Evolutionary conservation across 2,888 invertebrate genomes (phyloP).

Genomic region (Molanna angustata): DNA sequence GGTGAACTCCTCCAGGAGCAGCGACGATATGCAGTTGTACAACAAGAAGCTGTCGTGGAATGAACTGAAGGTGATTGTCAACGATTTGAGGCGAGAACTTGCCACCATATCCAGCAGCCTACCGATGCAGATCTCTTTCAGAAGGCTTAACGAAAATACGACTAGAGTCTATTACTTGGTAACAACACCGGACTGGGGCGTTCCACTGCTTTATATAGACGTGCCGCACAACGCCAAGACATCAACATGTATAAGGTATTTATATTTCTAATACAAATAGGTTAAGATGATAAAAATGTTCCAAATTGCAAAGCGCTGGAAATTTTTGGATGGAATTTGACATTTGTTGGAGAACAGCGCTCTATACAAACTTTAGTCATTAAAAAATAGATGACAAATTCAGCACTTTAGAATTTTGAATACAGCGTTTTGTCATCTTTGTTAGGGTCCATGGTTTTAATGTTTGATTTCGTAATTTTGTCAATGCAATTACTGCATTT

Average conservation of each 20-base stretch:
- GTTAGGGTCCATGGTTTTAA: too few relatives aligned
- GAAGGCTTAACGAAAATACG: constrained; percentile 73
- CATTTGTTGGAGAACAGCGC: too few relatives aligned
- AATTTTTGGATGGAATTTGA: too few relatives aligned
- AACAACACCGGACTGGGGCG: constrained; percentile 86
- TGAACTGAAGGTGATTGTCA: constrained; percentile 75
- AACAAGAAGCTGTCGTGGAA: constrained; percentile 66
- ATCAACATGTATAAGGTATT: constrained; percentile 51
- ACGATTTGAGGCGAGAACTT: constrained; percentile 74
- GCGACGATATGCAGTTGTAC: background rate
- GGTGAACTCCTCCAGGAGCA: background rate
- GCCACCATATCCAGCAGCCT: constrained; percentile 78
- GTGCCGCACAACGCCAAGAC: constrained; percentile 55
- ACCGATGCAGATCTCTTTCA: constrained; percentile 78
- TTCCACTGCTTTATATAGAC: constrained; percentile 83
- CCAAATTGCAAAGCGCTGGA: too few relatives aligned
- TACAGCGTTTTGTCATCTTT: too few relatives aligned
- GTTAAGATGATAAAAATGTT: too few relatives aligned
- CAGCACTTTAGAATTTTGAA: too few relatives aligned
- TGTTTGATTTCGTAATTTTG: too few relatives aligned
- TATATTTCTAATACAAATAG: too few relatives aligned
- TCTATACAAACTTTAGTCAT: too few relatives aligned
- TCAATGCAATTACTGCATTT: too few relatives aligned
- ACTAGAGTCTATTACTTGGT: constrained; percentile 88
- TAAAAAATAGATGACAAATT: too few relatives aligned